Base-by-base conservation (phyloP, 2,113 vertebrate genomes). In the Odocoileus hemionus region DNA sequence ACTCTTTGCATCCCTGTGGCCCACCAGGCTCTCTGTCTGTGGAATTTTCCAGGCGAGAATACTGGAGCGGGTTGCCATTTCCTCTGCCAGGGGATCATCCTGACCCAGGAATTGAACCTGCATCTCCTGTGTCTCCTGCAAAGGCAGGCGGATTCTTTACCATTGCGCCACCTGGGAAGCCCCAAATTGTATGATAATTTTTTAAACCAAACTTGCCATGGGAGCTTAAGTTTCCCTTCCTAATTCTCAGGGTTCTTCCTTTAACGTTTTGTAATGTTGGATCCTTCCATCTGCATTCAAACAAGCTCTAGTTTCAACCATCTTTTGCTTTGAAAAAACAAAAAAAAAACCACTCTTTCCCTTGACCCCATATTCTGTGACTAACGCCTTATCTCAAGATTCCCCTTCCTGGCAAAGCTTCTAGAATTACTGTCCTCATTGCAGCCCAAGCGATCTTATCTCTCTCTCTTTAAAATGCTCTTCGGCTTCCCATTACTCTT, bases 331-430 rank as follows among this genome's bases (percentile, higher is more conserved):
- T 8, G 19, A 85, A 91, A 55, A 89, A 82, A 67, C n/a, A 67
- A 52, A 94, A 36, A 76, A 13, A 57, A 60, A 7, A 52, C n/a
- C 16, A 36, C 6, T 1, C 55, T 93, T 70, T 93, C 33, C 57
- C 19, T 92, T 64, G 58, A 83, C 84, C 54, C 39, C 58, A 60
- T n/a, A 79, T 70, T 92, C 91, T 90, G 39, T 94, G 61, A 84
- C 84, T 92, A 84, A 95, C 50, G 52, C 7, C 54, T 97, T 92
- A 86, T 92, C 82, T 97, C 61, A 92, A 76, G 89, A 23, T 90
- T 90, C 36, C 26, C 61, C 60, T 97, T 95, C 74, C 93, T 87
- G 67, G 36, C 39, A 89, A 79, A 97, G 45, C 54, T 96, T 97
- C 55, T 86, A 89, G 67, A 94, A 52, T 97, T 95, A 90, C 50